Conservation (phyloP, 2,797 vertebrate species). For the Pseudotriccus pelzelni region DNA sequence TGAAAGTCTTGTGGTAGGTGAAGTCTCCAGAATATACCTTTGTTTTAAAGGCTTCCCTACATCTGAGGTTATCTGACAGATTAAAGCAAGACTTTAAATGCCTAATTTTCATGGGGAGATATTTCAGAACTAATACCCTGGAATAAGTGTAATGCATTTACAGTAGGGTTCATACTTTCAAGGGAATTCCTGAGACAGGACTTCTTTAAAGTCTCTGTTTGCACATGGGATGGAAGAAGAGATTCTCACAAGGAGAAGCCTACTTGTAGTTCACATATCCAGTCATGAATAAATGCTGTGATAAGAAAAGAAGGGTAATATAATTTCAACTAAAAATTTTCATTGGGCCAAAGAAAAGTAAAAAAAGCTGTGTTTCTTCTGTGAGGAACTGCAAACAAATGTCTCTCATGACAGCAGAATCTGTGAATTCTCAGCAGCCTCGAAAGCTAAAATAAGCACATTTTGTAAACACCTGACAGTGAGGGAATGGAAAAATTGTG, state of each 20-base stretch:
- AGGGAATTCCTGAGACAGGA: background rate
- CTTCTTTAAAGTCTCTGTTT: background rate
- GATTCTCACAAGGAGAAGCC: background rate
- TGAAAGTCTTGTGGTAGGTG: background rate
- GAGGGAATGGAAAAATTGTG: constrained; percentile 38
- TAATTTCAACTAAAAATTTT: background rate
- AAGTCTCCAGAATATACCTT: background rate
- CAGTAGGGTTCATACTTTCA: background rate
- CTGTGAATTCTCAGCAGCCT: constrained; percentile 10
- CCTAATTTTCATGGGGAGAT: background rate
- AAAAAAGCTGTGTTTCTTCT: background rate
- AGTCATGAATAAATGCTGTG: background rate
- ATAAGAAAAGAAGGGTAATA: background rate
- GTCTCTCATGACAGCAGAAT: background rate
- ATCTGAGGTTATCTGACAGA: background rate
- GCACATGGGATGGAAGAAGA: background rate
- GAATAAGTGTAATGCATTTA: background rate
- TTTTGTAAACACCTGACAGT: constrained; percentile 15
- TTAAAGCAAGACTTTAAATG: background rate
- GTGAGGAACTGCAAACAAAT: background rate
- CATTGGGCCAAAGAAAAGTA: background rate
- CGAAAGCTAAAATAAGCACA: constrained; percentile 31
- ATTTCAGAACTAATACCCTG: background rate
- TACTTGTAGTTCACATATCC: background rate
- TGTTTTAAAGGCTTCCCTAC: background rate